These are phyloP conservation scores for Saguinus imperator DNA, from an alignment of 2,113 vertebrate genomes.

Conservation along the genomic window DNA sequence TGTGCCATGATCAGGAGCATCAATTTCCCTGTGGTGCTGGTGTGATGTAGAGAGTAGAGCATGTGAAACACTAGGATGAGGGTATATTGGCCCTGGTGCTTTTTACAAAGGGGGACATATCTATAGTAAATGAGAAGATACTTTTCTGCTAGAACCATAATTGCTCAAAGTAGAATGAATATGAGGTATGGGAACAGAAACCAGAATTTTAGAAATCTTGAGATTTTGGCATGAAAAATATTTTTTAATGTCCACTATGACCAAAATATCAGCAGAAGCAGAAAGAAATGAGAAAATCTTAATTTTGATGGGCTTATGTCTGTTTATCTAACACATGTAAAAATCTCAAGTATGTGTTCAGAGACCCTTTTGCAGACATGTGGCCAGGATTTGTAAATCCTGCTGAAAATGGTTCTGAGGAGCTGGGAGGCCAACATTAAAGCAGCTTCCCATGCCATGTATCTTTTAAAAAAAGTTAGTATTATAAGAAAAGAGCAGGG, in stretches of 20 bases:
- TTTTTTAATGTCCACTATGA: conserved; percentile 9
- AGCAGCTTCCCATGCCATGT: not conserved
- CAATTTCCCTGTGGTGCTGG: not conserved
- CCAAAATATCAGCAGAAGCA: not conserved
- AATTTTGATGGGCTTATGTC: not conserved
- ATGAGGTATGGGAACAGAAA: not conserved
- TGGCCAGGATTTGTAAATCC: not conserved
- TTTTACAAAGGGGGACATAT: not conserved
- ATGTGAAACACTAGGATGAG: too few species aligned
- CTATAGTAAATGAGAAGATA: not conserved
- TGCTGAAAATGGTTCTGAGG: not conserved
- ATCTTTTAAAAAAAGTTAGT: not conserved
- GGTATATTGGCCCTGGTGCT: not conserved
- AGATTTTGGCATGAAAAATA: not conserved
- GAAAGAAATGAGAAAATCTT: not conserved
- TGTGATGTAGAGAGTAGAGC: not conserved
- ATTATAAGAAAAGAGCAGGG: not conserved
- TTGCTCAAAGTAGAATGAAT: not conserved
- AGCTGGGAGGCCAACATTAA: not conserved
- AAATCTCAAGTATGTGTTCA: not conserved
- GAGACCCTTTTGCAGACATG: not conserved
- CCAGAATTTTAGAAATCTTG: not conserved
- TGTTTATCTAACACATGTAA: conserved; percentile 3
- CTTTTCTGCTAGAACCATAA: not conserved
- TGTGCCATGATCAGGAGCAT: not conserved